Evolutionary conservation across 2,888 invertebrate species (phyloP).

Genomic region (Tenthredo amoena): DNA sequence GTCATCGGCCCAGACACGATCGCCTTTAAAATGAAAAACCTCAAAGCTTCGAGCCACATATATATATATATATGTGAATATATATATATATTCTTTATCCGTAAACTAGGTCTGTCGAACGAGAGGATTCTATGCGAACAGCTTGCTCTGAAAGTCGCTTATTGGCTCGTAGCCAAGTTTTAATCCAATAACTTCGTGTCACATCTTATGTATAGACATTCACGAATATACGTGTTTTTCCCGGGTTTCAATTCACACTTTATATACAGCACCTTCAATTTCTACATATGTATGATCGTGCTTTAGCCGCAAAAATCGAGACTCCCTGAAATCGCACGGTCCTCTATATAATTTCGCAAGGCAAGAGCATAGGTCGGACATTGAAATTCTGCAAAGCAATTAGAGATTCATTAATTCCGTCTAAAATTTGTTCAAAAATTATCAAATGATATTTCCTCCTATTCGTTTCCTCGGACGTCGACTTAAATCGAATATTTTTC

Average conservation of each 20-base stretch:
- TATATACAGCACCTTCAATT: constrained; percentile 6
- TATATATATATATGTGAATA: not conserved
- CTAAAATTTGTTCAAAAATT: not conserved
- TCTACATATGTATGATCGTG: not conserved
- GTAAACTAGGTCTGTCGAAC: constrained; percentile 49
- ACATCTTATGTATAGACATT: constrained; percentile 29
- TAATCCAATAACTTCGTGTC: constrained; percentile 51
- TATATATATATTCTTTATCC: constrained; percentile 24
- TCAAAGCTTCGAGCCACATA: not conserved
- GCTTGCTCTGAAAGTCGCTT: constrained; percentile 47
- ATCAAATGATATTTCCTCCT: not conserved
- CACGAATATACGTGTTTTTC: not conserved
- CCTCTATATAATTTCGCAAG: not conserved
- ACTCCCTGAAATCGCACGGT: not conserved
- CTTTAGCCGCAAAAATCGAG: not conserved
- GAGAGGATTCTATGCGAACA: constrained; percentile 42
- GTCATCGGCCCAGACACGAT: not conserved
- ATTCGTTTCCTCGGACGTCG: not conserved
- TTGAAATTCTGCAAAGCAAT: not conserved
- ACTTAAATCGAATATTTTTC: not conserved
- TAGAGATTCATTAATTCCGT: not conserved
- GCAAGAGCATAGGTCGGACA: not conserved
- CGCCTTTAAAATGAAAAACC: constrained; percentile 11
- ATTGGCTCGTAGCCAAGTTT: constrained; percentile 50
- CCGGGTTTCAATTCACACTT: not conserved